Conservation (phyloP, 2,797 vertebrate species). For the Sebastes steindachneri region DNA sequence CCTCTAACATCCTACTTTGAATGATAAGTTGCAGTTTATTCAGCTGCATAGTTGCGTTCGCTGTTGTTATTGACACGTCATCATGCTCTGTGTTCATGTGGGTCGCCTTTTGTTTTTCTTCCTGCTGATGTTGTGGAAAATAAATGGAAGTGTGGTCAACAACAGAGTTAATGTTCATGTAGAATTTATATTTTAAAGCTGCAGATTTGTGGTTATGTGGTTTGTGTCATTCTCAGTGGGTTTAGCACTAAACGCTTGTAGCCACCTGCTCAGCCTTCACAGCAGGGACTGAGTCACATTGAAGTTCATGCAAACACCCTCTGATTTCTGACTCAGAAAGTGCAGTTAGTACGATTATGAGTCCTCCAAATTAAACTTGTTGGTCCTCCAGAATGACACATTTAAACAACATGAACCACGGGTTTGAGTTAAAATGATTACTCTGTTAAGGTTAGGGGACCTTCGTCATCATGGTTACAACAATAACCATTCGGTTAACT, state of each 20-base stretch:
- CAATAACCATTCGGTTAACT: not conserved
- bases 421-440: not conserved
- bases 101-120: not conserved
- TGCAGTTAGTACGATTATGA: not conserved
- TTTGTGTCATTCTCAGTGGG: not conserved
- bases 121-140: constrained; percentile 33
- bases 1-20: not conserved
- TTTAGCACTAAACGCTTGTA: not conserved
- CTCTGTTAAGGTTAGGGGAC: not conserved
- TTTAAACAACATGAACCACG: not conserved
- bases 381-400: no score
- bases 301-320: not conserved
- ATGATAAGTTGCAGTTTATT: constrained; percentile 11
- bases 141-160: not conserved
- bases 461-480: not conserved
- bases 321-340: not conserved
- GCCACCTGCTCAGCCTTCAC: not conserved
- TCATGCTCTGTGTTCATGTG: not conserved
- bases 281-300: not conserved
- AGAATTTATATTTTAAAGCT: not conserved
- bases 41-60: not conserved
- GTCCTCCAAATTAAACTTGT: no score
- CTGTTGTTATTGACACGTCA: not conserved
- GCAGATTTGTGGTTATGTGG: not conserved
- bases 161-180: not conserved